Evolutionary conservation across 2,888 invertebrate genomes (phyloP).

Genomic region (Torymus aiolomorphi): DNA sequence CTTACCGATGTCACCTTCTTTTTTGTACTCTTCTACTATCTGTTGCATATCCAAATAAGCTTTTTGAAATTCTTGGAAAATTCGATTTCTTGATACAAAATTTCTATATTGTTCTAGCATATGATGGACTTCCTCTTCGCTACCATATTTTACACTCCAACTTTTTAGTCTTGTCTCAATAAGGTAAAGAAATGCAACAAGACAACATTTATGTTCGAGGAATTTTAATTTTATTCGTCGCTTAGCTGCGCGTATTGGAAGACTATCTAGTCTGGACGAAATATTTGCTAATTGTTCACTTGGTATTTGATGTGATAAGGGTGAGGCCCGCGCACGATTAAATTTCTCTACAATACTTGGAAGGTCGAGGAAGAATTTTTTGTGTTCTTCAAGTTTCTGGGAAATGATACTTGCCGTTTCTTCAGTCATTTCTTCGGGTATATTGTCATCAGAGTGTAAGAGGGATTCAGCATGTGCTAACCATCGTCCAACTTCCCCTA

Average conservation of each 20-base stretch:
- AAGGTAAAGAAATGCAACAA: constrained; percentile 92
- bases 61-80: constrained; percentile 95
- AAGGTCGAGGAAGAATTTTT: constrained; percentile 90
- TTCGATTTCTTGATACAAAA: constrained; percentile 93
- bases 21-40: constrained; percentile 92
- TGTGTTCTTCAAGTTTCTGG: constrained; percentile 92
- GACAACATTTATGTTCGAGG: constrained; percentile 94
- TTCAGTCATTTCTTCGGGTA: constrained; percentile 90
- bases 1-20: constrained; percentile 88
- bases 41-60: constrained; percentile 94
- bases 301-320: constrained; percentile 84
- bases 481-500: constrained; percentile 93
- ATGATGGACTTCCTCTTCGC: constrained; percentile 87
- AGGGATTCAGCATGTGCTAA: constrained; percentile 90
- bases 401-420: constrained; percentile 92
- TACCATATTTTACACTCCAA: constrained; percentile 94
- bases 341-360: constrained; percentile 88
- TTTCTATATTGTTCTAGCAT: constrained; percentile 92
- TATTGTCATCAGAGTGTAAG: constrained; percentile 85
- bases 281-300: constrained; percentile 89
- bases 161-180: constrained; percentile 91
- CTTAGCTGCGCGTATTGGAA: constrained; percentile 87
- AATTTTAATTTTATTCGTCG: constrained; percentile 91
- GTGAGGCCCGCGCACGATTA: constrained; percentile 83
- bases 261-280: constrained; percentile 85